Conservation (phyloP, 2,797 vertebrate genomes). For the Catamblyrhynchus diadema region DNA sequence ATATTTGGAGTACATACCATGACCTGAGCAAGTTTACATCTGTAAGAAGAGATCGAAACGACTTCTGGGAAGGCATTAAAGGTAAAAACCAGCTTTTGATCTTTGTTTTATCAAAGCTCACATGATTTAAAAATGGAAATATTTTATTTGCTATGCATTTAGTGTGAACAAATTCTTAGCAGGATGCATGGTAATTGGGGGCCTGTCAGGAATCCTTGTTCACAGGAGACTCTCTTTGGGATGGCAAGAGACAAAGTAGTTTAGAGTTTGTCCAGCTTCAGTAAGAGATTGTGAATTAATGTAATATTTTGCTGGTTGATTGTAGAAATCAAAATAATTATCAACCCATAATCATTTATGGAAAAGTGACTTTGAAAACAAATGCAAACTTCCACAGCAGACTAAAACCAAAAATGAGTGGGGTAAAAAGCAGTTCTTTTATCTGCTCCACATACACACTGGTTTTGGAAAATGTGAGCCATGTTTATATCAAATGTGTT, state of each 20-base stretch:
- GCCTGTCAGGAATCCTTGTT: not conserved
- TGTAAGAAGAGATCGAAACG: slow-evolving; percentile 95
- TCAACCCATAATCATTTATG: not conserved
- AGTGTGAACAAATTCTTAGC: not conserved
- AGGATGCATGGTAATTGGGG: not conserved
- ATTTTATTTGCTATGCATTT: not conserved
- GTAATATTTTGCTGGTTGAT: not conserved
- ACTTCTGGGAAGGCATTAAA: slow-evolving; percentile 99
- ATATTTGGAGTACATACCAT: slow-evolving; percentile 99
- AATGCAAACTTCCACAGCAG: not conserved
- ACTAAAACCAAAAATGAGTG: not conserved
- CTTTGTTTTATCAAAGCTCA: not conserved
- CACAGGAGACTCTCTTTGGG: not conserved
- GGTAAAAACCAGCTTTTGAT: slow-evolving; percentile 72
- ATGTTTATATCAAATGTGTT: not conserved
- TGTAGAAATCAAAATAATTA: not conserved
- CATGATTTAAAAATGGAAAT: not conserved
- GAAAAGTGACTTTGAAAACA: not conserved
- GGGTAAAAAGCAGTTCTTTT: not conserved
- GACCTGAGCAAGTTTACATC: slow-evolving; percentile 98
- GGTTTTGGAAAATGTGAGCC: not conserved
- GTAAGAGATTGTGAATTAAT: not conserved
- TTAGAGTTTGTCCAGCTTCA: not conserved
- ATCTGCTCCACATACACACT: not conserved
- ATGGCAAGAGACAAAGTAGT: not conserved